Percentiles rank a stretch among this genome's conserved stretches.
These are phyloP conservation scores for Holothuria scabra DNA, from an alignment of 53 echinoderm and acorn worm species.

Conservation along the genomic window DNA sequence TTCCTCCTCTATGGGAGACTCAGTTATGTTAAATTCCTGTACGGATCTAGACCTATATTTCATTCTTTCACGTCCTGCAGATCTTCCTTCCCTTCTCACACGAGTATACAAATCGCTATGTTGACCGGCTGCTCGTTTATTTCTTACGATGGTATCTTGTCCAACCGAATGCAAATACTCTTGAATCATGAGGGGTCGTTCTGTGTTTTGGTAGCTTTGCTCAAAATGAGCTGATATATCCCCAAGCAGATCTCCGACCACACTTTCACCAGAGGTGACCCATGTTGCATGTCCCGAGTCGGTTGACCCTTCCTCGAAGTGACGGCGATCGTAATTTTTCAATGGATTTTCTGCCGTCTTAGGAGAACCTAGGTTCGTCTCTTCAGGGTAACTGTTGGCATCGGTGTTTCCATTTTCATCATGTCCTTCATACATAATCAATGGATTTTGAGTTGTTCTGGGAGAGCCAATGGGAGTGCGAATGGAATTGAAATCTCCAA, in stretches of 20 bases:
- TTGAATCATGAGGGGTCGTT: conserved; percentile 24
- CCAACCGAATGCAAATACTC: conserved; percentile 36
- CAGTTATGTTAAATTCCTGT: conserved; percentile 31
- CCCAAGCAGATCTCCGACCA: conserved; percentile 1
- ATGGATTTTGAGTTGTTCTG: conserved; percentile 6
- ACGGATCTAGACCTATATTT: conserved; percentile 10
- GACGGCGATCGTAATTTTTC: background rate
- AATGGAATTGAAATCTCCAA: background rate
- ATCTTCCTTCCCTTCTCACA: background rate
- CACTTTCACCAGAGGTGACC: conserved; percentile 23
- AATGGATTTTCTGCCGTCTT: too few relatives aligned
- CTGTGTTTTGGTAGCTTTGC: background rate
- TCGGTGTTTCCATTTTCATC: background rate
- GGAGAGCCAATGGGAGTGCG: too few relatives aligned
- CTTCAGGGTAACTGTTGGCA: background rate
- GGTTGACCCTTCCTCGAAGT: conserved; percentile 11
- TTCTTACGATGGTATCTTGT: conserved; percentile 31
- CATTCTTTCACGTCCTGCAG: background rate
- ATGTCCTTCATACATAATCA: background rate
- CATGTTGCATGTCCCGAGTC: conserved; percentile 38
- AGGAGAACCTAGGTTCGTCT: too few relatives aligned
- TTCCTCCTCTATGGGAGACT: background rate
- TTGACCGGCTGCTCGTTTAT: background rate
- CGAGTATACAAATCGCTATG: background rate
- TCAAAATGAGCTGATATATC: background rate